These are phyloP conservation scores for Oostethus manadensis DNA, from an alignment of 2,113 vertebrate genomes.

Conservation along the genomic window DNA sequence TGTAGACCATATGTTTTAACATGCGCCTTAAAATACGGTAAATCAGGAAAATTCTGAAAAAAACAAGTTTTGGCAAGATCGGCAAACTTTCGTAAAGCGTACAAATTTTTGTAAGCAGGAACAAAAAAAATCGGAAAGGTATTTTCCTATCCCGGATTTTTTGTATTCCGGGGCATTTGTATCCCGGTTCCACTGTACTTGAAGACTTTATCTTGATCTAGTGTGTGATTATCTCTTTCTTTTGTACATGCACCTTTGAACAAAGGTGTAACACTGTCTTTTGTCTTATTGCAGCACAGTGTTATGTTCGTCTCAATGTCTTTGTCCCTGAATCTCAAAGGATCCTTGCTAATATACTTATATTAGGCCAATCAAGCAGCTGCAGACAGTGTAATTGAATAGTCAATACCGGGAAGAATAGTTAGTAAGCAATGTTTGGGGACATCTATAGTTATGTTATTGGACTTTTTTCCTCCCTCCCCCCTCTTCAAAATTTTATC, in stretches of 20 bases:
- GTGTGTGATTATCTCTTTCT: background rate
- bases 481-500: background rate
- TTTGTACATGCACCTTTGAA: background rate
- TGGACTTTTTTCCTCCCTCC: constrained; percentile 7
- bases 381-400: constrained; percentile 57
- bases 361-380: constrained; percentile 58
- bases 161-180: no score
- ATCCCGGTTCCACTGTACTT: no score
- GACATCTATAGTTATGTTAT: constrained; percentile 20
- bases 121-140: no score
- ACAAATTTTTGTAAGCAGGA: no score
- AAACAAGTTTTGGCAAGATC: no score
- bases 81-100: no score
- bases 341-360: constrained; percentile 59
- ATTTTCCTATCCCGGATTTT: no score
- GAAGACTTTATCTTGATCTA: background rate
- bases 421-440: constrained; percentile 35
- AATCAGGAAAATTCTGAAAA: no score
- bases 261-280: background rate
- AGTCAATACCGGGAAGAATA: constrained; percentile 58
- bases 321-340: constrained; percentile 63
- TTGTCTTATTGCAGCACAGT: constrained; percentile 26
- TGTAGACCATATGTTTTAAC: no score
- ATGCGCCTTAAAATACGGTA: no score
- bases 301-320: constrained; percentile 50